Conservation (phyloP, 2,888 invertebrate species). For the Dolichomitus sp. region DNA sequence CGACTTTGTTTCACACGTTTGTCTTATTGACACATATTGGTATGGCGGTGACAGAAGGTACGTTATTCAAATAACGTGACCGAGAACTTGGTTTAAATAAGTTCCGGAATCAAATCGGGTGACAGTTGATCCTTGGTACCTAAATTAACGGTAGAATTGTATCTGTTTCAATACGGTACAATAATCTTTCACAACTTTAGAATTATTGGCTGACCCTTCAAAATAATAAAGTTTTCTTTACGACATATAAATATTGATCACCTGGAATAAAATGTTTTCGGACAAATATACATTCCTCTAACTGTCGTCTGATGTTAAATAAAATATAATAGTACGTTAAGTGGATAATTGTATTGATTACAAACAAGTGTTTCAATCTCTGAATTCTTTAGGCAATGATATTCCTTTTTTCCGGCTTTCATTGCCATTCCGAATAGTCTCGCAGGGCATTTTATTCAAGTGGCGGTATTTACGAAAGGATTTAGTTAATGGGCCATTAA, state of each 20-base stretch:
- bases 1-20: no score
- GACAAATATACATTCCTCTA: background rate
- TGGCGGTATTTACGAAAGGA: background rate
- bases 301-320: background rate
- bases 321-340: background rate
- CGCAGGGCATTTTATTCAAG: background rate
- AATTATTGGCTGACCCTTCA: no score
- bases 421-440: background rate
- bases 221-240: background rate
- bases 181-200: no score
- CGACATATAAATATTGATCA: background rate
- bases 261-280: background rate
- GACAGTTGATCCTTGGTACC: no score
- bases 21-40: no score
- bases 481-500: constrained; percentile 40
- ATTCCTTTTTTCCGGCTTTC: background rate
- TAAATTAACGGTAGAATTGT: no score
- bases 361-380: background rate
- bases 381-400: background rate
- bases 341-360: background rate
- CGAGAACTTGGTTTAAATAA: no score
- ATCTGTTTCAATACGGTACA: no score
- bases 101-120: no score
- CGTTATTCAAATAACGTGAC: no score
- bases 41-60: no score